These are phyloP conservation scores for Solenodon paradoxus DNA, from an alignment of 2,113 vertebrate genomes.

Conservation along the genomic window DNA sequence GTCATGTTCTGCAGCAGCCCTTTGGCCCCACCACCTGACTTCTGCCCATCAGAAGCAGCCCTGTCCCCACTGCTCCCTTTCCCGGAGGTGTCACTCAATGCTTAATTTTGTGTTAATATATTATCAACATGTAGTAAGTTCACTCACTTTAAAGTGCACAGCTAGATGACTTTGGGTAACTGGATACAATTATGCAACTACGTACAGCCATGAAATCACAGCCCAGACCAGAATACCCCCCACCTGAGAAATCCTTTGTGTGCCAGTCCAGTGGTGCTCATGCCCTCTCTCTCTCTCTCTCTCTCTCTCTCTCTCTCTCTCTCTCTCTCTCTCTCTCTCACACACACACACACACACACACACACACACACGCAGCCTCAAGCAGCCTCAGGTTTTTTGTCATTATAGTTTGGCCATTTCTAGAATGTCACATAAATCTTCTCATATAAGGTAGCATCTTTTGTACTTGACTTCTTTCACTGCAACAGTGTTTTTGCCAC, in stretches of 20 bases:
- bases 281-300: no score
- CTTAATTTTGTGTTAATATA: neutral
- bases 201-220: no score
- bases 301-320: no score
- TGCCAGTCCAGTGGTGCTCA: accelerated
- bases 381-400: neutral
- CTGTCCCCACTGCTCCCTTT: neutral
- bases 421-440: neutral
- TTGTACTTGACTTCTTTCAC: neutral
- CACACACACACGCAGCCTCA: no score
- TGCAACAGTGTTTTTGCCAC: neutral
- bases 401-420: neutral
- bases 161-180: neutral
- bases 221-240: neutral
- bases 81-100: neutral
- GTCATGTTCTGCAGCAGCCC: no score
- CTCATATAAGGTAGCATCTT: neutral
- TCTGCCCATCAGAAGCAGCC: neutral
- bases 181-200: neutral
- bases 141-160: neutral
- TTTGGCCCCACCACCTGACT: no score
- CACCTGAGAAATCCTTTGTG: neutral
- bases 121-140: neutral
- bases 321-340: no score
- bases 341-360: no score